Conservation (phyloP, 1,140 invertebrate genomes). For the Planococcus citri region DNA sequence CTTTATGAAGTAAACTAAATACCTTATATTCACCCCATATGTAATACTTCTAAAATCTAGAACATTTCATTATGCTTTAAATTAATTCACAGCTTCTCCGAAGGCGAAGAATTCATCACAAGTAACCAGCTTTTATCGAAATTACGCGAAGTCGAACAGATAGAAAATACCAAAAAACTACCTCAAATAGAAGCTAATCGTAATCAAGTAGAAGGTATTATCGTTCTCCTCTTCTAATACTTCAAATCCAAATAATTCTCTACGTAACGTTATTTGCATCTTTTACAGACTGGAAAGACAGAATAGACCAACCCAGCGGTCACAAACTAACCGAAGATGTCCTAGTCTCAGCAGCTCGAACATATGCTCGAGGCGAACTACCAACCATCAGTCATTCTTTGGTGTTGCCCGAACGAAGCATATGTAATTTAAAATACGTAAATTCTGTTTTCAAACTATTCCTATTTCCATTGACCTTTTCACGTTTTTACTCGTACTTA, state of each 20-base stretch:
- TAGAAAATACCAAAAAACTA: conserved; percentile 14
- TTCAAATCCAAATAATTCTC: too few relatives aligned
- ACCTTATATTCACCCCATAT: background rate
- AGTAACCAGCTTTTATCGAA: conserved; percentile 48
- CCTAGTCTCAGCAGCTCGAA: conserved; percentile 63
- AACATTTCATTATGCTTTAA: background rate
- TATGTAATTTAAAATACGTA: conserved; percentile 40
- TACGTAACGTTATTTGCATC: too few relatives aligned
- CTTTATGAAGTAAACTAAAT: background rate
- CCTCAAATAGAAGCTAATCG: conserved; percentile 7
- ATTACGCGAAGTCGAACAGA: background rate
- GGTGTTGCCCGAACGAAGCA: conserved; percentile 20
- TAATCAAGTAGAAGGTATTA: conserved; percentile 4
- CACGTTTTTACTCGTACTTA: conserved; percentile 22
- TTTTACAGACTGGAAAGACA: conserved; percentile 29
- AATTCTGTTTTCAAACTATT: conserved; percentile 39
- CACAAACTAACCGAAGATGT: conserved; percentile 65
- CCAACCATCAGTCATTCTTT: conserved; percentile 48
- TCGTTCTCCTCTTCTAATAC: background rate
- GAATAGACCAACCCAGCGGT: conserved; percentile 40
- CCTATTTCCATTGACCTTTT: conserved; percentile 36
- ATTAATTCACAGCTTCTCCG: conserved; percentile 48
- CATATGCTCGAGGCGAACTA: conserved; percentile 62
- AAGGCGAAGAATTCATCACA: conserved; percentile 73
- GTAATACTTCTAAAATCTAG: too few relatives aligned